phyloP scores from a whole-genome alignment of 2,888 invertebrate species.

The Apamea monoglypha region DNA sequence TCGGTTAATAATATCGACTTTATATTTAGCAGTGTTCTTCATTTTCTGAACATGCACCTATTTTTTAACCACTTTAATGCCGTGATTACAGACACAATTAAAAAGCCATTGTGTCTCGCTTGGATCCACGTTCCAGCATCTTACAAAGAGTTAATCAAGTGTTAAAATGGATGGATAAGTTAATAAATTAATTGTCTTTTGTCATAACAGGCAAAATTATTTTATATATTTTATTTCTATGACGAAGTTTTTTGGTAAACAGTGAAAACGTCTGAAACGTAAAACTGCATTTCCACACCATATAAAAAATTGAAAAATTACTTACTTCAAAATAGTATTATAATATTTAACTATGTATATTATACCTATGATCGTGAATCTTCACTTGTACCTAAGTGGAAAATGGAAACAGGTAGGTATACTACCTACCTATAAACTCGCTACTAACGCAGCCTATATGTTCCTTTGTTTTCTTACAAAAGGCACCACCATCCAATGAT shows the following conservation, averaged over 20 bases:
- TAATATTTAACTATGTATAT: too few relatives aligned
- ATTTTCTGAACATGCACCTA: neutral
- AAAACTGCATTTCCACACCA: neutral
- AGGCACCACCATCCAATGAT: neutral
- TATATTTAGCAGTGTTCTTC: neutral
- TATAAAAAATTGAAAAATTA: neutral
- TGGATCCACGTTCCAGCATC: too few relatives aligned
- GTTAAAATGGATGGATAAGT: neutral
- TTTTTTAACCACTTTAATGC: neutral
- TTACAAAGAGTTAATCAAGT: neutral
- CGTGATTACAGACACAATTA: neutral
- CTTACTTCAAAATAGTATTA: too few relatives aligned
- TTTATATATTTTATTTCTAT: conserved; percentile 3
- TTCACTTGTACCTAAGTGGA: too few relatives aligned
- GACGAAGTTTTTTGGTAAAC: too few relatives aligned
- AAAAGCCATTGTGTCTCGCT: neutral
- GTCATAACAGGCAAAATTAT: neutral
- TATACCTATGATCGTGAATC: too few relatives aligned
- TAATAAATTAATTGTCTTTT: neutral
- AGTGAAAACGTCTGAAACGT: neutral
- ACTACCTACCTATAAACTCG: neutral
- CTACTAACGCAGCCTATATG: neutral
- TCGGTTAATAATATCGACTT: neutral
- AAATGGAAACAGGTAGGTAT: neutral
- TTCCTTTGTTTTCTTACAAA: neutral